Base-by-base conservation (phyloP, 1,140 invertebrate genomes). In the Coelopa frigida region DNA sequence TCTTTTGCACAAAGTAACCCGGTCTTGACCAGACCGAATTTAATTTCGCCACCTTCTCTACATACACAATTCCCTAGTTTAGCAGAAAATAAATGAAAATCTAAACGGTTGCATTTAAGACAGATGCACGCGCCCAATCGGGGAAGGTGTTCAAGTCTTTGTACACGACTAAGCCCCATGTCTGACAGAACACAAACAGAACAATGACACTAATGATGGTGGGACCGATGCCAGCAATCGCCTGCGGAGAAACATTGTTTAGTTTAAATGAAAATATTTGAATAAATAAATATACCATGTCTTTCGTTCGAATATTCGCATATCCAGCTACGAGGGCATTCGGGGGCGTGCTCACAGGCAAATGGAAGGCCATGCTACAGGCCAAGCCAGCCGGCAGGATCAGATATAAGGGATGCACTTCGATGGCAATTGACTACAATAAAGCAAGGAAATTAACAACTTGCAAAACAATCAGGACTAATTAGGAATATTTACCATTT, bases 241-340 rank as follows among this genome's bases (percentile, higher is more conserved):
- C 76, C 73, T 76, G 58, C 20, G n/a, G 8, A 33, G 17, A 33
- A 33, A 17, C 12, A 8, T 41, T 4, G 21, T 15, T 44, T 44
- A 21, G 33, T 17, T 32, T 32, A 44, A 33, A 33, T 3, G 21
- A 6, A 24, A 41, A 15, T 3, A 5, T 5, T 15, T 38, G 10
- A n/a, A 18, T 43, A 31, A 8, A 38, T 20, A 39, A 44, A 60
- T 56, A 61, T 32, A 84, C 78, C 77, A 90, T 89, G 56, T 88
- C 84, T 49, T 77, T 78, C 2, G 84, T 84, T 45, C 75, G 79
- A 59, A 91, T 87, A 49, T 81, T 78, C 2, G 82, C 85, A 21
- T 85, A 83, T 1, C 84, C 83, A 35, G 87, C 88, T 1, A 90
- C 90, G 42, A 98, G 89, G 1, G 94, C 93, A 71, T 97, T 97